Conservation (phyloP, 2,797 vertebrate genomes). For the Rousettus madagascariensis region DNA sequence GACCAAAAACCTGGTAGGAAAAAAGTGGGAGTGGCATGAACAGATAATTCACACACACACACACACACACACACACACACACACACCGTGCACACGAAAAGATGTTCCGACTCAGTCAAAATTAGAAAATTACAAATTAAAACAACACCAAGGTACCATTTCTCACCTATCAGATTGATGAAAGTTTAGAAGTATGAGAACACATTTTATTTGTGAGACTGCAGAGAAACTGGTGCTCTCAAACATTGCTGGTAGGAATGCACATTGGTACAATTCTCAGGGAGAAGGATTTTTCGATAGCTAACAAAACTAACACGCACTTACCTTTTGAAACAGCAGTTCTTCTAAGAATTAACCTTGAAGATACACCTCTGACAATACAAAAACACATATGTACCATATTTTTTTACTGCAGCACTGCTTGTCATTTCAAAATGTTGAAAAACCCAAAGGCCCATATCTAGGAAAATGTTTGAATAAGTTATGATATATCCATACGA, state of each 20-base stretch:
- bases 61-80: not conserved
- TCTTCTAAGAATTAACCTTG: constrained; percentile 2
- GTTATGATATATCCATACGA: not conserved
- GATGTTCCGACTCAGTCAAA: not conserved
- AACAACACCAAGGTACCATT: not conserved
- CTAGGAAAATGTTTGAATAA: not conserved
- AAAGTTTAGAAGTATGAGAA: not conserved
- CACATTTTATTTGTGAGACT: not conserved
- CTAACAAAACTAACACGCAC: not conserved
- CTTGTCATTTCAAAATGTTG: constrained; percentile 5
- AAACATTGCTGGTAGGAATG: not conserved
- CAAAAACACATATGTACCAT: not conserved
- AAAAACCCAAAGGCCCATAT: not conserved
- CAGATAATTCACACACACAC: not conserved
- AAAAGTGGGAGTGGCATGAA: not conserved
- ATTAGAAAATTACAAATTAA: not conserved
- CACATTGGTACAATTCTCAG: not conserved
- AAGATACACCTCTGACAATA: not conserved
- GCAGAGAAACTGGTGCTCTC: not conserved
- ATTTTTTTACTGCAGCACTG: not conserved
- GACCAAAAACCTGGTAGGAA: not conserved
- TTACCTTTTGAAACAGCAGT: not conserved
- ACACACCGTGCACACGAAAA: not conserved
- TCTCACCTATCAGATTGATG: constrained; percentile 12
- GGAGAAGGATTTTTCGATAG: not conserved